These are phyloP conservation scores for Lasioglossum leucozonium DNA, from an alignment of 2,888 invertebrate genomes.

Conservation along the genomic window DNA sequence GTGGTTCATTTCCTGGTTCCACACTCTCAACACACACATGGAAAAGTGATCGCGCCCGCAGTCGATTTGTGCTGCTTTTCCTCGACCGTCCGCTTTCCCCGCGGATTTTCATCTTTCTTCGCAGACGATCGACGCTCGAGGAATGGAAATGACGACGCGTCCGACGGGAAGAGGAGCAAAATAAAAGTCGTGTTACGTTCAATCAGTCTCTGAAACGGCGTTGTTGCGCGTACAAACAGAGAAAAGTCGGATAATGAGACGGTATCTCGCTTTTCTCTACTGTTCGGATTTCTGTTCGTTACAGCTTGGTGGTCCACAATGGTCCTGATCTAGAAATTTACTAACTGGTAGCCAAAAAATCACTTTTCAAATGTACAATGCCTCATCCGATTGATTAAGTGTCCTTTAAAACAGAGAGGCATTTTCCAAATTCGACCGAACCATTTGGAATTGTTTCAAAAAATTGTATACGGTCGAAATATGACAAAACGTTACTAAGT, in stretches of 20 bases:
- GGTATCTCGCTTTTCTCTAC: background rate
- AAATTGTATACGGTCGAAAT: background rate
- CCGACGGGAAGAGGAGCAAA: constrained; percentile 11
- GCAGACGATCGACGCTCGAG: constrained; percentile 4
- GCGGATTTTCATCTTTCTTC: background rate
- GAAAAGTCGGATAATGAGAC: background rate
- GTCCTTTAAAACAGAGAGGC: background rate
- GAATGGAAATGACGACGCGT: constrained; percentile 22
- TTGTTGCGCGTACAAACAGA: background rate
- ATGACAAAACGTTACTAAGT: background rate
- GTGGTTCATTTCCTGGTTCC: constrained; percentile 64
- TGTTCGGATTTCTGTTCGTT: background rate
- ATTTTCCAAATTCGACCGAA: background rate
- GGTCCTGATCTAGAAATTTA: background rate
- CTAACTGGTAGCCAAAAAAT: background rate
- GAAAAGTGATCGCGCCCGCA: constrained; percentile 52
- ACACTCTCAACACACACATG: constrained; percentile 43
- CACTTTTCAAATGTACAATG: background rate
- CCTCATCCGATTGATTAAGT: background rate
- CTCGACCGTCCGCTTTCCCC: constrained; percentile 11
- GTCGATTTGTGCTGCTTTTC: constrained; percentile 47
- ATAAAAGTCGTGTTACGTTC: constrained; percentile 9
- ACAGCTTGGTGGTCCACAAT: background rate
- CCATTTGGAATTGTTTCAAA: background rate
- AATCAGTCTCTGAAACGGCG: background rate